A percentile compares a stretch with the other conserved stretches of the same genome.
phyloP scores from a whole-genome alignment of 2,113 vertebrate genomes.

The Psittacara wagleri region DNA sequence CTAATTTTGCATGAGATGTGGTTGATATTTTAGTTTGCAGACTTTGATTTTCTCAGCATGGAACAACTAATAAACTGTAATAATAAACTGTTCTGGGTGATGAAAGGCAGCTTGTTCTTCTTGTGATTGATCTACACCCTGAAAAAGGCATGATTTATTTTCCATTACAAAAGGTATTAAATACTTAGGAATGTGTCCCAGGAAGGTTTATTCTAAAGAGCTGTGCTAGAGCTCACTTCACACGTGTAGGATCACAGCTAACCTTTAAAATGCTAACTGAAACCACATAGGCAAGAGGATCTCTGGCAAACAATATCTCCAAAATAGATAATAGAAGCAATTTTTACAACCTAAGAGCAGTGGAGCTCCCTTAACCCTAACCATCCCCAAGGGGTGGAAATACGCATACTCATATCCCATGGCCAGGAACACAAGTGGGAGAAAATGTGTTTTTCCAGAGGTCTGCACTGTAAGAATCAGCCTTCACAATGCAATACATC shows the following conservation, averaged over 20 bases:
- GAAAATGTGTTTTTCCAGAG: background rate
- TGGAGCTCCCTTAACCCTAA: background rate
- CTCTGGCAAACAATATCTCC: background rate
- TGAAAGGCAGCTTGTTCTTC: background rate
- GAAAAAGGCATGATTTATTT: background rate
- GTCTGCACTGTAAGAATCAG: background rate
- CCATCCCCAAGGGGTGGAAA: background rate
- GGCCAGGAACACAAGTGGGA: background rate
- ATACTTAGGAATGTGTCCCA: accelerated
- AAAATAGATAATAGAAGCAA: background rate
- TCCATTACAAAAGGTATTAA: background rate
- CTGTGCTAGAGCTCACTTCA: background rate
- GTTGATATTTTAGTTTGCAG: background rate
- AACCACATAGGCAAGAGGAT: background rate
- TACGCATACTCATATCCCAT: background rate
- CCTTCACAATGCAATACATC: background rate
- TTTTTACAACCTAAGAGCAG: background rate
- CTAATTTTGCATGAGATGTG: background rate
- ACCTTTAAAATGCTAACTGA: background rate
- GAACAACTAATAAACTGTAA: background rate
- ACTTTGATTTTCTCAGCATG: background rate
- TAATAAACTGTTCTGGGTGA: background rate
- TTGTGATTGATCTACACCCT: background rate
- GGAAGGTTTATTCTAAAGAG: background rate
- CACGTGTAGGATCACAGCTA: background rate